Evolutionary conservation across 1,140 invertebrate species (phyloP).

Genomic region (Apis laboriosa): DNA sequence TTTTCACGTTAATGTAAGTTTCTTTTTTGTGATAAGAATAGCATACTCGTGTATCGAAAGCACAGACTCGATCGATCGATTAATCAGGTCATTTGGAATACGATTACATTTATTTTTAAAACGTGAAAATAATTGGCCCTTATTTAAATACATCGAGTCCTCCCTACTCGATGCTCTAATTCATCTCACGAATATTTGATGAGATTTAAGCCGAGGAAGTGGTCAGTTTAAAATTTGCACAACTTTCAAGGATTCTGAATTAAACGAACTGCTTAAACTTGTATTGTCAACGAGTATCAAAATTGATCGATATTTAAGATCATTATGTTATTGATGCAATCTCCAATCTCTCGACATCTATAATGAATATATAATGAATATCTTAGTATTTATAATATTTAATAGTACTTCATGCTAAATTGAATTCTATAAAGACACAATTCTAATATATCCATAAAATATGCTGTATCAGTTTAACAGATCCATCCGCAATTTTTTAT

Average conservation of each 20-base stretch:
- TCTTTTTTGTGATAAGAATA: not conserved
- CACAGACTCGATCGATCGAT: not conserved
- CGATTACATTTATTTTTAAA: slow-evolving; percentile 9
- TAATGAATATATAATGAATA: not conserved
- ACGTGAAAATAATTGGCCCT: slow-evolving; percentile 19
- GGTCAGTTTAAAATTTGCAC: slow-evolving; percentile 21
- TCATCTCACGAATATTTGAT: slow-evolving; percentile 25
- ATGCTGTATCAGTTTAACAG: not conserved
- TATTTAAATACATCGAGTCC: slow-evolving; percentile 12
- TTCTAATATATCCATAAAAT: not conserved
- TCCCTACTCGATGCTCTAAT: slow-evolving; percentile 5
- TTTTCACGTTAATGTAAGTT: not conserved
- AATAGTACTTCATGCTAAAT: not conserved
- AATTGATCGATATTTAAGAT: not conserved
- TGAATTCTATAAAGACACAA: not conserved
- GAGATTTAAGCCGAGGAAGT: not conserved
- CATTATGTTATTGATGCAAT: not conserved
- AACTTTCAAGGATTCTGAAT: slow-evolving; percentile 10
- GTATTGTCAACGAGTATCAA: not conserved
- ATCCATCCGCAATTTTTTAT: not conserved
- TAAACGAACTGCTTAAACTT: not conserved
- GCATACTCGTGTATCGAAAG: not conserved
- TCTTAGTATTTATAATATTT: not conserved
- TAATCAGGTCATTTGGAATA: slow-evolving; percentile 21
- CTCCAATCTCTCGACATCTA: not conserved